A percentile compares a stretch with the other conserved stretches of the same genome.
phyloP scores from a whole-genome alignment of 2,113 vertebrate species.

The Odocoileus virginianus region DNA sequence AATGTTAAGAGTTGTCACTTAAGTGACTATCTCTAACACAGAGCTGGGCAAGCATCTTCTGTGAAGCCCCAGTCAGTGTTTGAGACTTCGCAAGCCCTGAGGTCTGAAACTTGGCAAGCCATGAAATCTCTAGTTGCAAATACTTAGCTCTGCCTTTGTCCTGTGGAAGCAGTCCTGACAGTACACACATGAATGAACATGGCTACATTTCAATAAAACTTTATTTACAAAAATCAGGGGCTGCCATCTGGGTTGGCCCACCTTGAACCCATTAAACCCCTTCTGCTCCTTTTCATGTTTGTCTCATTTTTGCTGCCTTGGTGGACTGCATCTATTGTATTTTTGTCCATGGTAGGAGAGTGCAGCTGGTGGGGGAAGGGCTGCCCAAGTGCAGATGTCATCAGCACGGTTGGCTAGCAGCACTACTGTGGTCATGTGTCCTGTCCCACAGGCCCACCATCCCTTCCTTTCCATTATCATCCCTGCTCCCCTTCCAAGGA shows the following conservation, averaged over 20 bases:
- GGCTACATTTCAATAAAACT: neutral
- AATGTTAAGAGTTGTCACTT: neutral
- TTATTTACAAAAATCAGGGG: neutral
- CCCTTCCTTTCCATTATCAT: neutral
- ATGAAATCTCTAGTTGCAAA: neutral
- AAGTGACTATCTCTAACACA: neutral
- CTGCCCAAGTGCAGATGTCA: neutral
- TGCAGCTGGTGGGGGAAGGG: neutral
- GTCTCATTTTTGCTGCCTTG: neutral
- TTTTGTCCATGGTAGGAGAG: neutral
- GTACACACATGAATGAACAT: neutral
- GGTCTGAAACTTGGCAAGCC: neutral
- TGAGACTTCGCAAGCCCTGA: neutral
- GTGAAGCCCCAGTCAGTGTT: neutral
- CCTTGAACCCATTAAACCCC: neutral
- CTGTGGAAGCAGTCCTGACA: neutral
- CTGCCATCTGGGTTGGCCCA: neutral
- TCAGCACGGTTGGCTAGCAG: neutral
- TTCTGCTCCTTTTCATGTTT: neutral
- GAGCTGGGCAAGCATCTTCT: neutral
- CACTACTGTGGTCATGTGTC: fast-evolving
- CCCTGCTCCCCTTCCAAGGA: neutral
- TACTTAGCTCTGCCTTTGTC: neutral
- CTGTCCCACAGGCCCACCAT: neutral
- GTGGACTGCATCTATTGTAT: neutral